Base-by-base conservation (phyloP, 2,888 invertebrate species). In the Ornithoptera alexandrae region DNA sequence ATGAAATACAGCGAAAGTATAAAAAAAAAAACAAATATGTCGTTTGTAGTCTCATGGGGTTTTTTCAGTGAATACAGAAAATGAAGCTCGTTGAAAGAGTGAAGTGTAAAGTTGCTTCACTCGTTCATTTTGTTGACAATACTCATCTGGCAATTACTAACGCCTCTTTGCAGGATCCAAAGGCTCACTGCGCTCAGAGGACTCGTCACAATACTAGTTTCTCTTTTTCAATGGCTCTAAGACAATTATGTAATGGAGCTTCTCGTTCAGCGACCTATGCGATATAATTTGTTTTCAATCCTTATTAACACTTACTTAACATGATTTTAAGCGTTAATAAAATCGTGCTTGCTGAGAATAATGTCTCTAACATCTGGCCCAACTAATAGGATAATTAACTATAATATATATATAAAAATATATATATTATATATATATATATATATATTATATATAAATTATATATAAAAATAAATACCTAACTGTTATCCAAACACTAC, bases 91-190 rank as follows among this genome's bases (percentile, higher is more conserved):
- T 15, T 56, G 53, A 64, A 57, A 56, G 36, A 39, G 39, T n/a
- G 36, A 65, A 65, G 39, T 65, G 65, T 57, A 65, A 65, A 22
- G 12, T 36, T 58, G 12, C 57, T 65, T 56, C 63, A 36, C 64
- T 65, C 64, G 36, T 62, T 62, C 62, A 62, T 57, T 57, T 57
- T 22, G 58, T 42, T 65, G 36, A 65, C 65, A 65, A 65, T 65
- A 42, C 65, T 65, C 42, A 65, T 64, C 53, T 65, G 39, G 58
- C 65, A 65, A 65, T 65, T 58, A 65, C 65, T 65, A 65, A 65
- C 65, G 65, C 65, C 65, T 65, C 42, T 42, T 22, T 18, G 22
- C 36, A 18, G 18, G 58, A 36, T 18, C 24, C 57, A 65, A 65
- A 58, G 57, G 18, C 42, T 57, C 15, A 65, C 20, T 65, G 58